Conservation (phyloP, 1,140 invertebrate species). For the Limonius californicus region DNA sequence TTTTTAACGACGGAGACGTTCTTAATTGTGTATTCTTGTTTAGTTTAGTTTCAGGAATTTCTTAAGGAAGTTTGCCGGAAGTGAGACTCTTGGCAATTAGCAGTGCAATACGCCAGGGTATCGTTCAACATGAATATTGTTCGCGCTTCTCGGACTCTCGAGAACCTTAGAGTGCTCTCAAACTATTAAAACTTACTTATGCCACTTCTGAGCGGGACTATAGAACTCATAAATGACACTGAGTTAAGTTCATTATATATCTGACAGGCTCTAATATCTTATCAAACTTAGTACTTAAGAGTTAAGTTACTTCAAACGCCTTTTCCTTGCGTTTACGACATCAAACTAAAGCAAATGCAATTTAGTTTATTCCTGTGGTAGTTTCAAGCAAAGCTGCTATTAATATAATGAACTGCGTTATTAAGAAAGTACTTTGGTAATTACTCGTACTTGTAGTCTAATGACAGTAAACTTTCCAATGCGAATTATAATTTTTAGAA, state of each 20-base stretch:
- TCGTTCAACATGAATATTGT: slow-evolving; percentile 29
- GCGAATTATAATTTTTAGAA: too few relatives aligned
- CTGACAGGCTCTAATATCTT: not conserved
- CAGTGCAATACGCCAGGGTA: slow-evolving; percentile 33
- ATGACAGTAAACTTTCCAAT: too few relatives aligned
- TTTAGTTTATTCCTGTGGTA: too few relatives aligned
- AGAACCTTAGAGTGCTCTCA: slow-evolving; percentile 26
- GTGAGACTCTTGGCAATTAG: slow-evolving; percentile 33
- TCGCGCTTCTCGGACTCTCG: slow-evolving; percentile 27
- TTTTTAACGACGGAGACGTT: not conserved
- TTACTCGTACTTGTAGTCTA: too few relatives aligned
- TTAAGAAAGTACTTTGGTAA: too few relatives aligned
- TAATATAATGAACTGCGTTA: too few relatives aligned
- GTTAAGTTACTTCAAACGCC: slow-evolving; percentile 3
- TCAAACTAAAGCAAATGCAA: not conserved
- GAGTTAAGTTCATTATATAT: slow-evolving; percentile 7
- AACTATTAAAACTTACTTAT: slow-evolving; percentile 33
- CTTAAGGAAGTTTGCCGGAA: slow-evolving; percentile 18
- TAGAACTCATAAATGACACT: slow-evolving; percentile 7
- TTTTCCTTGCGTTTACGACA: slow-evolving; percentile 10
- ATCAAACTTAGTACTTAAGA: not conserved
- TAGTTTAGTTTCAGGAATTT: slow-evolving; percentile 7
- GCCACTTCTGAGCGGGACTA: slow-evolving; percentile 6
- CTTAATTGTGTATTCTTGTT: slow-evolving; percentile 8
- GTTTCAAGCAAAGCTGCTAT: too few relatives aligned